Conservation (phyloP, 2,888 invertebrate species). For the Pomacea canaliculata region DNA sequence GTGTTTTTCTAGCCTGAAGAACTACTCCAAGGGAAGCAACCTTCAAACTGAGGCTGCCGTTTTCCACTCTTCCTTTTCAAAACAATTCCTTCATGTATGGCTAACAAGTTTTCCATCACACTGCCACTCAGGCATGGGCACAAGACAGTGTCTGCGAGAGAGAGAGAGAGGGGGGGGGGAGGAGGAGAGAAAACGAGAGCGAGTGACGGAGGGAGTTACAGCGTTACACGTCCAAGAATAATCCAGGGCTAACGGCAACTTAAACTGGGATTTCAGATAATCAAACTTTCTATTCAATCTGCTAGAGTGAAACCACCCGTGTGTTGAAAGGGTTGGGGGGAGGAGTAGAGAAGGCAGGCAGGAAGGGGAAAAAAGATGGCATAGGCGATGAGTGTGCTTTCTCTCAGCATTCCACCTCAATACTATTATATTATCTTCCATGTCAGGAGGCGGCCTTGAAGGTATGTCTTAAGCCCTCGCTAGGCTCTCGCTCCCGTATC, state of each 20-base stretch:
- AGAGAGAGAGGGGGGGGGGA: neutral
- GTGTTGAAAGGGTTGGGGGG: neutral
- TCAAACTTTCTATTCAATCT: conserved; percentile 18
- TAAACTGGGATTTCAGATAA: neutral
- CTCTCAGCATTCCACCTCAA: too few species aligned
- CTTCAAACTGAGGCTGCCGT: conserved; percentile 7
- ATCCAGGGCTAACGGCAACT: too few species aligned
- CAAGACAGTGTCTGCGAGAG: neutral
- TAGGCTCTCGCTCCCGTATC: too few species aligned
- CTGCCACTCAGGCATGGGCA: conserved; percentile 28
- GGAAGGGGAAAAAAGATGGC: too few species aligned
- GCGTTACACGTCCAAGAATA: neutral
- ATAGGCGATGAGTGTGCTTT: too few species aligned
- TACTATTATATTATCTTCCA: too few species aligned
- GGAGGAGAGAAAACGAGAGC: neutral
- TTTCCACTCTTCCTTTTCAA: conserved; percentile 30
- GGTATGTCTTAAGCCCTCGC: too few species aligned
- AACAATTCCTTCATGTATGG: conserved; percentile 33
- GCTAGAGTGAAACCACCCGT: neutral
- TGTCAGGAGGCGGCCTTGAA: too few species aligned
- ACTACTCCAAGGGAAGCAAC: conserved; percentile 20
- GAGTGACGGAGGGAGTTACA: neutral
- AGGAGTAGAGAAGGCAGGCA: neutral
- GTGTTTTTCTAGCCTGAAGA: conserved; percentile 27
- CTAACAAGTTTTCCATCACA: conserved; percentile 37